phyloP scores from a whole-genome alignment of 2,888 invertebrate species.

The Himalopsyche japonica region DNA sequence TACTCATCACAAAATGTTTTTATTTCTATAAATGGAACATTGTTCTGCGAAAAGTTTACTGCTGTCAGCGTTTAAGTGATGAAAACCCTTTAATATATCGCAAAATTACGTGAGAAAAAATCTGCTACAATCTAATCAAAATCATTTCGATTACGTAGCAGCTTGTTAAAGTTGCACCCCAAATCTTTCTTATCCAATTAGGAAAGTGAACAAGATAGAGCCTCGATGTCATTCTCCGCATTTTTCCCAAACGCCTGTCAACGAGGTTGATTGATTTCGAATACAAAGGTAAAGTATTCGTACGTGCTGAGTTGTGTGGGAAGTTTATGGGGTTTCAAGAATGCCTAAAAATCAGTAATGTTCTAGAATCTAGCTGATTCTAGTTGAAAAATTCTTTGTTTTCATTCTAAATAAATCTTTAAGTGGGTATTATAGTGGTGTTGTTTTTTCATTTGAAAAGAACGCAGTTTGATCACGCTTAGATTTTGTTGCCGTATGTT shows the following conservation, averaged over 20 bases:
- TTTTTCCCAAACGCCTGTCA: background rate
- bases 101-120: too few relatives aligned
- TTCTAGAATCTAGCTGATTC: background rate
- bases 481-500: too few relatives aligned
- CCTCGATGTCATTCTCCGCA: background rate
- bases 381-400: background rate
- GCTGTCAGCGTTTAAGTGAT: too few relatives aligned
- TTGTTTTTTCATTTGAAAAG: background rate
- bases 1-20: too few relatives aligned
- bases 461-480: background rate
- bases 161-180: background rate
- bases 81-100: too few relatives aligned
- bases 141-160: too few relatives aligned
- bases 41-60: too few relatives aligned
- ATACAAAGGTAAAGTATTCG: background rate
- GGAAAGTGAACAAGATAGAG: background rate
- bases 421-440: background rate
- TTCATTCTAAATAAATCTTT: background rate
- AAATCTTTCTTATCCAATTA: background rate
- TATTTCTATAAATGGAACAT: too few relatives aligned
- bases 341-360: background rate
- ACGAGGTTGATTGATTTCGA: background rate
- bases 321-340: background rate
- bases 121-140: too few relatives aligned
- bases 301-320: background rate